A percentile compares a stretch with the other conserved stretches of the same genome.
Conservation (phyloP, 2,797 vertebrate species). For the Phataginus tricuspis region DNA sequence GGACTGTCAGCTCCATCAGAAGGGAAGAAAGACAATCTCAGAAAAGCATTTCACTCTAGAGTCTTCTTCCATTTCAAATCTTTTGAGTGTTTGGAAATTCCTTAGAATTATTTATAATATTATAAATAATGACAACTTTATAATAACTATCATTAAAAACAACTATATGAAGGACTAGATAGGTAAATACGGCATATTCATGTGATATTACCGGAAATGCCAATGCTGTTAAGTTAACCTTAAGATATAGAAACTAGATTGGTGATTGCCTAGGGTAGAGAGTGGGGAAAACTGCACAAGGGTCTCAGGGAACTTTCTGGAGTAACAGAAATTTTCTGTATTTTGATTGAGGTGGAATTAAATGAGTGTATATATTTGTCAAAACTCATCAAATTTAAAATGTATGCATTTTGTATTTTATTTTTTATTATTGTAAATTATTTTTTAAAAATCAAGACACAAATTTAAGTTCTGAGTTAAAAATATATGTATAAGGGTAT, state of each 20-base stretch:
- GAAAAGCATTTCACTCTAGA: conserved; percentile 7
- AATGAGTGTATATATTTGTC: neutral
- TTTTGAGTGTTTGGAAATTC: conserved; percentile 39
- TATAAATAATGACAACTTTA: conserved; percentile 38
- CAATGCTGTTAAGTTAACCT: neutral
- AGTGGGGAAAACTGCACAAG: neutral
- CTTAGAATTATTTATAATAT: conserved; percentile 32
- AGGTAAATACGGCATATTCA: neutral
- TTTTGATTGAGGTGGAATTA: conserved; percentile 38
- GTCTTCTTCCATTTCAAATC: conserved; percentile 26
- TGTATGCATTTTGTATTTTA: neutral
- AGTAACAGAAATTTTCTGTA: conserved; percentile 21
- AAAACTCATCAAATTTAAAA: conserved; percentile 44
- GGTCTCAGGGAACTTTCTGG: conserved; percentile 5
- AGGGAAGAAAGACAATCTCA: conserved; percentile 28
- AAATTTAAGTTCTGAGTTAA: conserved; percentile 42
- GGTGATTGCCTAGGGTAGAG: neutral
- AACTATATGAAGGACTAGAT: neutral
- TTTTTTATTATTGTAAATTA: neutral
- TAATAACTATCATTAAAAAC: conserved; percentile 53
- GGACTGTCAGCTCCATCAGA: conserved; percentile 22
- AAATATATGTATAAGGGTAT: neutral
- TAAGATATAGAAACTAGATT: conserved; percentile 16
- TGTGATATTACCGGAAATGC: neutral
- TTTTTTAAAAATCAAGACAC: neutral